These are phyloP conservation scores for Campoletis raptor DNA, from an alignment of 2,888 invertebrate species.

Conservation along the genomic window DNA sequence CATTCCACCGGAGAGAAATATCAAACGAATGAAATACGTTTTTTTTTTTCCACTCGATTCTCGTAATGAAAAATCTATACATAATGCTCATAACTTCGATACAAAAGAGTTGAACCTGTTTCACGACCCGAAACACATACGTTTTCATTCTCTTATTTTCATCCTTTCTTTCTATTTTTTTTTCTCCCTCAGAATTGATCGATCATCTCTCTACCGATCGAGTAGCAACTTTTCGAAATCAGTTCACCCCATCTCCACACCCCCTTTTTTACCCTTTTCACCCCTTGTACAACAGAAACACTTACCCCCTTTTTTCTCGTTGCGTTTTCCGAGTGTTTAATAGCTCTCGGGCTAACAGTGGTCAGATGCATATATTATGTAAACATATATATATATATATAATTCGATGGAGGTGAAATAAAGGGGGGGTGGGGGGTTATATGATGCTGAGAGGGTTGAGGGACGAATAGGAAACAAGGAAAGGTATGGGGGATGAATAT, in stretches of 20 bases:
- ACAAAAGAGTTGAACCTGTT: slow-evolving; percentile 5
- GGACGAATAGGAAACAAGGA: slow-evolving; percentile 60
- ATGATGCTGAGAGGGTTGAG: slow-evolving; percentile 38
- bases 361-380: slow-evolving; percentile 41
- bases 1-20: not conserved
- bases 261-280: not conserved
- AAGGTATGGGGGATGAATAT: slow-evolving; percentile 78
- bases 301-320: slow-evolving; percentile 72
- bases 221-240: slow-evolving; percentile 54
- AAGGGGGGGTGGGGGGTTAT: slow-evolving; percentile 29
- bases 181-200: slow-evolving; percentile 42
- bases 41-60: not conserved
- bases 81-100: not conserved
- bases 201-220: slow-evolving; percentile 59
- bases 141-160: not conserved
- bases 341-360: slow-evolving; percentile 76
- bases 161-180: not conserved
- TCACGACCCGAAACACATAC: not conserved
- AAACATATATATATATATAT: slow-evolving; percentile 31
- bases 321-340: slow-evolving; percentile 78
- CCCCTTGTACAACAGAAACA: slow-evolving; percentile 43
- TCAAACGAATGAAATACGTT: slow-evolving; percentile 14
- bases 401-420: not conserved
- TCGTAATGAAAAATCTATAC: not conserved
- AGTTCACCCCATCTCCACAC: slow-evolving; percentile 27